Conservation (phyloP, 2,113 vertebrate species). For the Psophia crepitans region DNA sequence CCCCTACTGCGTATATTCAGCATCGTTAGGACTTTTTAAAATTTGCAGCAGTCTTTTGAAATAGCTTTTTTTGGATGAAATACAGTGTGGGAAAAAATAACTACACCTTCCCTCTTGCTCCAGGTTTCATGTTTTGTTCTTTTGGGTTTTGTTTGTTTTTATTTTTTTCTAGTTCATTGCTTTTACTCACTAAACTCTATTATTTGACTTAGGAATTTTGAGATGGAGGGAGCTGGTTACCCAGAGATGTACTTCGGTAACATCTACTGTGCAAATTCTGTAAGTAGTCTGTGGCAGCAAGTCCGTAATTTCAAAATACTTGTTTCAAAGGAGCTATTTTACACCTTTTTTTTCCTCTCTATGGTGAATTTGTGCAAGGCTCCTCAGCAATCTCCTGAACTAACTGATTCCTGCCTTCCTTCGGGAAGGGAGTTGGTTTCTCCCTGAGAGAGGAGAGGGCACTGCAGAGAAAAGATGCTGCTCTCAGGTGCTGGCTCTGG, state of each 20-base stretch:
- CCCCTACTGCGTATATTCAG: neutral
- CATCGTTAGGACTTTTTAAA: neutral
- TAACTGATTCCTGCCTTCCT: neutral
- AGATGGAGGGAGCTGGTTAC: neutral
- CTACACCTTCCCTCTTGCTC: neutral
- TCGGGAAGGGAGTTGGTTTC: neutral
- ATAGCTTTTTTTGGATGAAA: neutral
- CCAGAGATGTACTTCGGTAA: neutral
- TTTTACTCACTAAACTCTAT: neutral
- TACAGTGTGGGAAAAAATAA: neutral
- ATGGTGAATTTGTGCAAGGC: neutral
- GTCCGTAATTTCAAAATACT: neutral
- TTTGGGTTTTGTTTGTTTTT: neutral
- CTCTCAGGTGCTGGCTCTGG: neutral
- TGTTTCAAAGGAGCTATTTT: neutral
- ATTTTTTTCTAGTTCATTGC: neutral
- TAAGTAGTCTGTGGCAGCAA: neutral
- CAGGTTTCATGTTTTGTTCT: neutral
- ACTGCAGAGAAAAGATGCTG: neutral
- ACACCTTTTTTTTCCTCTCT: neutral
- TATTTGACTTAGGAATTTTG: neutral
- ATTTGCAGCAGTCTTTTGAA: neutral
- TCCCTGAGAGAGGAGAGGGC: neutral
- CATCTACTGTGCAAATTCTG: neutral
- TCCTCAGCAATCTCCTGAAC: neutral